Evolutionary conservation across 1,140 invertebrate species (phyloP).

Genomic region (honey bee (Apis mellifera)): DNA sequence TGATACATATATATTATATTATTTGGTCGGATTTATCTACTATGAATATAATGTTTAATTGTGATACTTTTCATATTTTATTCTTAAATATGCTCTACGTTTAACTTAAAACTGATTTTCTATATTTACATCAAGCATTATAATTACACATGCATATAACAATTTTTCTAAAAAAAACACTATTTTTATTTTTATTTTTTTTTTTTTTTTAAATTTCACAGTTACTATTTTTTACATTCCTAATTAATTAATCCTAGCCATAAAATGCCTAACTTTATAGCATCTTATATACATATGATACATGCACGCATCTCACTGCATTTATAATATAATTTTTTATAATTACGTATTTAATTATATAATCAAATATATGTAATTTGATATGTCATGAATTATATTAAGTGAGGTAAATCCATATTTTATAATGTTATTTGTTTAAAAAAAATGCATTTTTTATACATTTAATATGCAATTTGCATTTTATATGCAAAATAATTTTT

Average conservation of each 20-base stretch:
- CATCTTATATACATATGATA: neutral
- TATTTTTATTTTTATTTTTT: constrained; percentile 1
- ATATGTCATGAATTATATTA: neutral
- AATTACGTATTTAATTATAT: neutral
- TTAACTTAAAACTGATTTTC: constrained; percentile 50
- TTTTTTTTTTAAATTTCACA: neutral
- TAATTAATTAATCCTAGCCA: constrained; percentile 9
- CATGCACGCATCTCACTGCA: neutral
- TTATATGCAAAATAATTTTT: constrained; percentile 8
- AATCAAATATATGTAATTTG: neutral
- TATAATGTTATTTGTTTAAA: neutral
- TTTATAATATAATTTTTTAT: constrained; percentile 13
- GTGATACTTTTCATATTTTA: constrained; percentile 47
- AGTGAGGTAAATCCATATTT: neutral
- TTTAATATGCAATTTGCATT: neutral
- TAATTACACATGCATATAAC: constrained; percentile 16
- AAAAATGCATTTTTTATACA: neutral
- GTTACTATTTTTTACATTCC: constrained; percentile 16
- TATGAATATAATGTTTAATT: constrained; percentile 42
- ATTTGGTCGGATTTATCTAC: constrained; percentile 33
- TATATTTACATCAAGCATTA: constrained; percentile 33
- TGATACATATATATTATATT: neutral
- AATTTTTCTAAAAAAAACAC: neutral
- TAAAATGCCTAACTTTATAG: constrained; percentile 1
- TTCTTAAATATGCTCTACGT: constrained; percentile 28